A percentile compares a stretch with the other conserved stretches of the same genome.
phyloP scores from a whole-genome alignment of 2,113 vertebrate species.

The Ursus arctos region DNA sequence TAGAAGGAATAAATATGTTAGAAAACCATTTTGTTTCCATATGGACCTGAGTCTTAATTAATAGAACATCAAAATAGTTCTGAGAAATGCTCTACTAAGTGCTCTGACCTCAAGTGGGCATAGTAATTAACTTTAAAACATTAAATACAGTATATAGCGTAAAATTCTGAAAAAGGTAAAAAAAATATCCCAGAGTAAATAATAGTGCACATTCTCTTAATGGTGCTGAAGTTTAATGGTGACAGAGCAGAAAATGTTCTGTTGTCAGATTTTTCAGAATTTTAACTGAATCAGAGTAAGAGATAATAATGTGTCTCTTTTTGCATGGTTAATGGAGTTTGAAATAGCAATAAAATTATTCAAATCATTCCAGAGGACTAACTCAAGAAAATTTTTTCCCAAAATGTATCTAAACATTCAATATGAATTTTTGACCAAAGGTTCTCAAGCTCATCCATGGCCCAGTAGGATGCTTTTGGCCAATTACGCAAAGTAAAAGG shows the following conservation, averaged over 20 bases:
- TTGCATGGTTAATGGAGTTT: neutral
- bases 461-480: neutral
- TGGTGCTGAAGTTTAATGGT: neutral
- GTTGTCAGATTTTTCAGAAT: neutral
- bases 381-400: neutral
- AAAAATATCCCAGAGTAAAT: neutral
- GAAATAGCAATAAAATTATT: neutral
- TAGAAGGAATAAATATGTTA: neutral
- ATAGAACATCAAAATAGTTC: conserved; percentile 48
- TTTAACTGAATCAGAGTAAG: neutral
- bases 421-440: neutral
- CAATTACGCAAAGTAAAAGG: neutral
- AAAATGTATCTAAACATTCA: neutral
- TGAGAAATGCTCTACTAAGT: conserved; percentile 65
- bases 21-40: conserved; percentile 61
- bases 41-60: conserved; percentile 64
- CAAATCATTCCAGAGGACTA: neutral
- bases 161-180: conserved; percentile 67
- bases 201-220: neutral
- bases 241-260: neutral
- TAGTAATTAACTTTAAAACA: conserved; percentile 73
- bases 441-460: neutral
- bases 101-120: conserved; percentile 37
- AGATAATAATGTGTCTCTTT: neutral
- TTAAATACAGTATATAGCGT: neutral